Percentiles rank a stretch among this genome's conserved stretches.
phyloP scores from a whole-genome alignment of 2,888 invertebrate genomes.

The Nasonovia ribisnigri region DNA sequence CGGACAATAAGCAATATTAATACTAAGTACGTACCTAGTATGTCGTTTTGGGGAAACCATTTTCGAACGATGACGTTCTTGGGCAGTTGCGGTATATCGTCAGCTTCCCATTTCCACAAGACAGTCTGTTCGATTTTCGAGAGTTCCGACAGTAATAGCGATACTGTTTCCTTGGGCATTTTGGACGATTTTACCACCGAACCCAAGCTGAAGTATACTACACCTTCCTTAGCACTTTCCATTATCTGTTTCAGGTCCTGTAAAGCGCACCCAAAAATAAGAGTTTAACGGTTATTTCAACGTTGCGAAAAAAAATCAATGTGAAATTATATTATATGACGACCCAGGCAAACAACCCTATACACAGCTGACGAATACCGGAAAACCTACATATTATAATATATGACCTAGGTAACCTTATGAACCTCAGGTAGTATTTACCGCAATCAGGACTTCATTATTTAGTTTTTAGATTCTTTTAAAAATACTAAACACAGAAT shows the following conservation, averaged over 20 bases:
- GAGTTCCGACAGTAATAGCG: conserved; percentile 36
- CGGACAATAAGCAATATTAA: background rate
- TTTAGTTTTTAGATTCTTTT: background rate
- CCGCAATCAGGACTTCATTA: background rate
- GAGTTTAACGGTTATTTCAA: background rate
- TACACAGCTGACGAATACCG: background rate
- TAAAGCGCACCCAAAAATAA: background rate
- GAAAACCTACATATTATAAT: background rate
- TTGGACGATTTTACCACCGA: conserved; percentile 39
- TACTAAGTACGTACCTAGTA: conserved; percentile 29
- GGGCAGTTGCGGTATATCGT: conserved; percentile 16
- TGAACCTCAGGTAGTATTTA: background rate
- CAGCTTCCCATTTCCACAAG: conserved; percentile 54
- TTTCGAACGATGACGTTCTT: conserved; percentile 55
- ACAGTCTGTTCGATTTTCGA: conserved; percentile 59
- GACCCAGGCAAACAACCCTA: background rate
- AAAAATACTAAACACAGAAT: background rate
- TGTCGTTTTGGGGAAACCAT: conserved; percentile 61
- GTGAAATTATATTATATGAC: background rate
- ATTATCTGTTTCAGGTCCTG: conserved; percentile 46
- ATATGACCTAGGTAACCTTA: background rate
- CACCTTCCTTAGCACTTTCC: conserved; percentile 25
- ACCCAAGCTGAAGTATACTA: conserved; percentile 59
- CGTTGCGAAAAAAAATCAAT: background rate
- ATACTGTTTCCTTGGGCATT: conserved; percentile 32